A percentile compares a stretch with the other conserved stretches of the same genome.
Evolutionary conservation across 2,797 vertebrate species (phyloP).

Genomic region (Centropyge bicolor): DNA sequence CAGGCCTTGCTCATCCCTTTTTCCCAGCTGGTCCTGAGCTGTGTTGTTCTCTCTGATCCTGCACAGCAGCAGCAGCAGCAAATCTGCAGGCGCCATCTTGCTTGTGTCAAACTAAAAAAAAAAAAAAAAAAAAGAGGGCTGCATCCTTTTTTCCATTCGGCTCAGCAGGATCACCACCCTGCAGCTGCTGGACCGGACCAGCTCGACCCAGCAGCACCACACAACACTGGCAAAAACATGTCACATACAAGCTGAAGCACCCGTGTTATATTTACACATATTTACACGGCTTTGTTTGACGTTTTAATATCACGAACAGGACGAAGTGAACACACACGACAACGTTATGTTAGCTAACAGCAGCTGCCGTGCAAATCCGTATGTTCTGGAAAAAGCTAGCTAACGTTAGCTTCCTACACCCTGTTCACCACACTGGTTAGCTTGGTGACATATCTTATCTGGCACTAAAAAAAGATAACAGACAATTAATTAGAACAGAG

Average conservation of each 20-base stretch:
- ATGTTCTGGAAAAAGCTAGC: constrained; percentile 32
- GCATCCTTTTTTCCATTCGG: constrained; percentile 62
- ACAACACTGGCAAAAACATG: neutral
- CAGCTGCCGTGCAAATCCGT: constrained; percentile 41
- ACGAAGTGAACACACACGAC: neutral
- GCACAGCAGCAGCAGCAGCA: constrained; percentile 43
- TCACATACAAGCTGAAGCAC: neutral
- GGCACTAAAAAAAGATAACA: neutral
- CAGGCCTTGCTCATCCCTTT: constrained; percentile 1
- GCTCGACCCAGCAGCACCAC: constrained; percentile 5
- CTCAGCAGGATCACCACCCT: constrained; percentile 55
- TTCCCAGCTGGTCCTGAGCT: constrained; percentile 31
- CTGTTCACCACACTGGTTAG: neutral
- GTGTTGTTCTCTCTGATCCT: constrained; percentile 40
- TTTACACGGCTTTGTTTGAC: neutral
- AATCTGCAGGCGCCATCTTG: constrained; percentile 79
- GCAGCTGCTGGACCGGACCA: constrained; percentile 37
- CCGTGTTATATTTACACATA: neutral
- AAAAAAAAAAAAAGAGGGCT: constrained; percentile 51
- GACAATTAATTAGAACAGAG: neutral
- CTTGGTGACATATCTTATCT: neutral
- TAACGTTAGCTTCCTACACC: constrained; percentile 13
- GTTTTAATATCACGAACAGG: rapidly evolving
- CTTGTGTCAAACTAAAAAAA: constrained; percentile 61
- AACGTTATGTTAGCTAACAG: neutral